Conservation (phyloP, 2,113 vertebrate genomes). For the Rhea pennata region DNA sequence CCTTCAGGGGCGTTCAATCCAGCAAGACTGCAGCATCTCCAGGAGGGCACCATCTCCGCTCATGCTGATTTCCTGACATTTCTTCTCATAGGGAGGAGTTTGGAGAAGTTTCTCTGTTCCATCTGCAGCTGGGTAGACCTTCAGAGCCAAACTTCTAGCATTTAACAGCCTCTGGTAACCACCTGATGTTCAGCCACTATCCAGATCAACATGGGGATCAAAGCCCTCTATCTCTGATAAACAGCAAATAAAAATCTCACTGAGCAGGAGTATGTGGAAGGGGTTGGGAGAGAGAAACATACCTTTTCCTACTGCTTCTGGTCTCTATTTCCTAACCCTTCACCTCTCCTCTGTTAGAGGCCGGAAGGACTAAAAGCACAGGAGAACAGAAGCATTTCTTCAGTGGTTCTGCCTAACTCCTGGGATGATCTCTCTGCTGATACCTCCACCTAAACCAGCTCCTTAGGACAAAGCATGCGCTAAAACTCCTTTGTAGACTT, state of each 20-base stretch:
- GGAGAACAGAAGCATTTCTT: neutral
- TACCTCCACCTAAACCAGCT: neutral
- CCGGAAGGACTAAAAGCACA: neutral
- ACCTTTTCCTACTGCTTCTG: neutral
- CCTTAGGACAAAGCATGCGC: neutral
- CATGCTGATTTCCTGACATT: neutral
- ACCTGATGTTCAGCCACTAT: neutral
- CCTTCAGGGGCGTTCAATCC: fast-evolving
- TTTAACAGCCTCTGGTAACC: neutral
- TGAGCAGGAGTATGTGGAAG: neutral
- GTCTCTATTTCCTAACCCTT: neutral
- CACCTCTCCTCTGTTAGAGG: neutral
- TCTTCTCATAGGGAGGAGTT: neutral
- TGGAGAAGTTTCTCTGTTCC: neutral
- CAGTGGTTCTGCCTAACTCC: neutral
- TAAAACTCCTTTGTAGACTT: neutral
- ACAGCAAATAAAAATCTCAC: neutral
- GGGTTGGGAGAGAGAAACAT: neutral
- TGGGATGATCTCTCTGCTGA: neutral
- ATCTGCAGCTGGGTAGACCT: neutral
- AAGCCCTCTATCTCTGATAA: neutral
- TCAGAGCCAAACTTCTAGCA: neutral
- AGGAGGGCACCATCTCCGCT: neutral
- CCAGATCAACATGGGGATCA: neutral
- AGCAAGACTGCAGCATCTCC: neutral